These are phyloP conservation scores for Sapayoa aenigma DNA, from an alignment of 2,113 vertebrate species.

Conservation along the genomic window DNA sequence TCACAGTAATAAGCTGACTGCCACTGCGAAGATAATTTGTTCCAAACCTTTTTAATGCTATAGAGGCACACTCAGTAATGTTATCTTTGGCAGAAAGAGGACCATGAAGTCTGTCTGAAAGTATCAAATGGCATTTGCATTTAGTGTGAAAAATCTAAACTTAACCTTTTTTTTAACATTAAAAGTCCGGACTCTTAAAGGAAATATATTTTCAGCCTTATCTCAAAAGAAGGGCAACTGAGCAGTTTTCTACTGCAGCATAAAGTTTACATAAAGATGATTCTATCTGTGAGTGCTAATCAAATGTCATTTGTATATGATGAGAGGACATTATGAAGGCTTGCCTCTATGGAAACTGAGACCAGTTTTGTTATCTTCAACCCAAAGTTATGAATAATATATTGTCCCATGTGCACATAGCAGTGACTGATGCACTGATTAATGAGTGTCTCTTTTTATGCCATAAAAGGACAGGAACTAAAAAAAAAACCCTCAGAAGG, in stretches of 20 bases:
- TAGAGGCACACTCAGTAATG: not conserved
- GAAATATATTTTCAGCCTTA: slow-evolving; percentile 22
- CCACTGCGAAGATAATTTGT: not conserved
- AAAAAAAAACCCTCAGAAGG: not conserved
- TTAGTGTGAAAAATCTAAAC: not conserved
- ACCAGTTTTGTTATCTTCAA: slow-evolving; percentile 14
- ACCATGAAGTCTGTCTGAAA: not conserved
- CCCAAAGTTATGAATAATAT: not conserved
- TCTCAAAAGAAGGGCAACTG: not conserved
- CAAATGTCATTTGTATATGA: not conserved
- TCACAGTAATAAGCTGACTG: not conserved
- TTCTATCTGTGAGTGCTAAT: slow-evolving; percentile 15
- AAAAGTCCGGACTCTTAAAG: not conserved
- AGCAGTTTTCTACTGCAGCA: not conserved
- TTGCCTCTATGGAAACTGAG: not conserved
- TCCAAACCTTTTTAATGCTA: not conserved
- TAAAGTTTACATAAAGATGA: not conserved
- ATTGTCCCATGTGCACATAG: not conserved
- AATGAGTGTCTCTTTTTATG: not conserved
- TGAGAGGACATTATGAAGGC: not conserved
- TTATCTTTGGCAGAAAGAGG: not conserved
- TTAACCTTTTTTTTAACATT: not conserved
- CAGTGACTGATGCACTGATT: not conserved
- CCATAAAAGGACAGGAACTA: not conserved
- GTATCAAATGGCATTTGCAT: not conserved